Base-by-base conservation (phyloP, 1,140 invertebrate genomes). In the Euwallacea fornicatus region DNA sequence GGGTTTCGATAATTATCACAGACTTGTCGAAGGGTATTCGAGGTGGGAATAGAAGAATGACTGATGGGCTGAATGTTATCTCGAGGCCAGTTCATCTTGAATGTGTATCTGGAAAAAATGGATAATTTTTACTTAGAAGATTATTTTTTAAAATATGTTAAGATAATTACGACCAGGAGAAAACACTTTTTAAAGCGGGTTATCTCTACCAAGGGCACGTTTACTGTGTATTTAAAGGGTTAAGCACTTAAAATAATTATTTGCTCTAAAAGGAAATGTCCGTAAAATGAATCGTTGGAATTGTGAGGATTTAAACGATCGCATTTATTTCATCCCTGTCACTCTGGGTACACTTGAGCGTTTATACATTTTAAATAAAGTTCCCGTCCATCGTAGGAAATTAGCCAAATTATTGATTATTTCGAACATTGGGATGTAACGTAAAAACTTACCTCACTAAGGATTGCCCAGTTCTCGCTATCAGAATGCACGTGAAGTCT, bases 391-490 rank as follows among this genome's bases (percentile, higher is more conserved):
- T 50, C 9, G 0, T 50, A 10, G 46, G 46, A 13, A 50, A 58
- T 10, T 10, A 33, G 55, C 55, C 9, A 7, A n/a, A 7, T 58
- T 33, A 10, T 9, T 6, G 9, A 16, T 10, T 9, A 10, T n/a
- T 58, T 13, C 9, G 21, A 58, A 0, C 6, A 50, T 50, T 50
- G 9, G 21, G 21, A 33, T 33, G 4, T 33, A 50, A 50, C 16
- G 4, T 15, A 56, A 21, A 56, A 56, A 6, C 33, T 9, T 85
- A 95, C 90, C 88, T 97, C 95, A 78, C 92, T 96, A 13, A 97
- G 84, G 75, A 97, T 92, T 0, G 91, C 92, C 94, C 94, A 97
- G 81, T 93, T 93, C 69, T 92, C 89, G 81, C 91, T 95, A 77
- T 94, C 89, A 73, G 86, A 88, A 71, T 92, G 90, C 43, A 96